Percentiles rank a stretch among this genome's conserved stretches.
These are phyloP conservation scores for Athalia circularis DNA, from an alignment of 2,888 invertebrate species.

Conservation along the genomic window DNA sequence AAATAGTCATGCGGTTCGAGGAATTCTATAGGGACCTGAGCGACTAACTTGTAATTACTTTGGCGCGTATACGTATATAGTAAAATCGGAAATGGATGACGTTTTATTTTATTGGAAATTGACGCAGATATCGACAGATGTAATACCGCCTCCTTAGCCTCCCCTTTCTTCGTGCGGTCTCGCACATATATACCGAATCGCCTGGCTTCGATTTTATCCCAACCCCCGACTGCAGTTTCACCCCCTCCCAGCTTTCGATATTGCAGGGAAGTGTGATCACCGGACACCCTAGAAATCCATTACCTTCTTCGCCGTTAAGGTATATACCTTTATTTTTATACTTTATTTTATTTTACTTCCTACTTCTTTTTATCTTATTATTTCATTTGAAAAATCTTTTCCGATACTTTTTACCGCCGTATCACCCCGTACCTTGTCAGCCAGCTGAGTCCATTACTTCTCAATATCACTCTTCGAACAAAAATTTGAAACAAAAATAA, in stretches of 20 bases:
- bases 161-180: slow-evolving; percentile 1
- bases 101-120: slow-evolving; percentile 66
- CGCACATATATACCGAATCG: background rate
- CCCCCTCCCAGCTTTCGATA: background rate
- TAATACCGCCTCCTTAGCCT: slow-evolving; percentile 56
- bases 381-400: slow-evolving; percentile 3
- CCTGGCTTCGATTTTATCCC: background rate
- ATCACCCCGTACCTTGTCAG: background rate
- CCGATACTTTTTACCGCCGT: slow-evolving; percentile 15
- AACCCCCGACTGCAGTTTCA: background rate
- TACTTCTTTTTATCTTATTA: background rate
- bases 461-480: slow-evolving; percentile 4
- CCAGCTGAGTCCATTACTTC: slow-evolving; percentile 1
- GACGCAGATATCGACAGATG: slow-evolving; percentile 68
- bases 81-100: slow-evolving; percentile 42
- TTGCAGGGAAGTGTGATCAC: slow-evolving; percentile 27
- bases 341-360: slow-evolving; percentile 22
- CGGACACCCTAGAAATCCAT: slow-evolving; percentile 40
- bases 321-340: background rate
- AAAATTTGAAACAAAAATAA: background rate
- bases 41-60: slow-evolving; percentile 45
- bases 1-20: background rate
- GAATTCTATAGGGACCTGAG: slow-evolving; percentile 33
- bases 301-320: slow-evolving; percentile 18
- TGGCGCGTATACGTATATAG: background rate